Evolutionary conservation across 2,888 invertebrate genomes (phyloP).

Genomic region (Julus scanicus): DNA sequence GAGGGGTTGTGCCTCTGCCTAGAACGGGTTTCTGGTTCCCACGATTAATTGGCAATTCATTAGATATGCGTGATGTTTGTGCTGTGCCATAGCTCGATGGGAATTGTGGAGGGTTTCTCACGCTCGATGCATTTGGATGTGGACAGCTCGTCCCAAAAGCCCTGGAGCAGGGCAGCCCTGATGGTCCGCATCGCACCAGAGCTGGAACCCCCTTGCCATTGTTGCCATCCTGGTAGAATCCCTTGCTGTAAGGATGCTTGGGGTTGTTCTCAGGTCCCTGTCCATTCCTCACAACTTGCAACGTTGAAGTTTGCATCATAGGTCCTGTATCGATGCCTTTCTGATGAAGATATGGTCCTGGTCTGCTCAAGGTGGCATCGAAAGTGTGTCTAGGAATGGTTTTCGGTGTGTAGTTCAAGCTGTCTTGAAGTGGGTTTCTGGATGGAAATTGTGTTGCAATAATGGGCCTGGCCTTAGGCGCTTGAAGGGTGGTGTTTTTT

Average conservation of each 20-base stretch:
- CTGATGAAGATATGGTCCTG: not conserved
- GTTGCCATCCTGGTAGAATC: not conserved
- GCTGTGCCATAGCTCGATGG: slow-evolving; percentile 5
- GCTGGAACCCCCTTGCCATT: not conserved
- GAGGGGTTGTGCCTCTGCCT: not conserved
- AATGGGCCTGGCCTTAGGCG: slow-evolving; percentile 19
- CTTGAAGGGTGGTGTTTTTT: slow-evolving; percentile 5
- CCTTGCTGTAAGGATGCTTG: slow-evolving; percentile 22
- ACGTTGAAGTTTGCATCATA: not conserved
- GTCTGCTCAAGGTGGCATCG: too few species aligned
- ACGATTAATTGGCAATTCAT: slow-evolving; percentile 12
- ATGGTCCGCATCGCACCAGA: not conserved
- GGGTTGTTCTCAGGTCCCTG: not conserved
- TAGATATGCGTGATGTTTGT: not conserved
- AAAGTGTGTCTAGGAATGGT: not conserved
- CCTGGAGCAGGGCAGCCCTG: not conserved
- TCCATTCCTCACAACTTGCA: not conserved
- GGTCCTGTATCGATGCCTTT: not conserved
- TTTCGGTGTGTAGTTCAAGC: not conserved
- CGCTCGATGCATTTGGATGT: not conserved
- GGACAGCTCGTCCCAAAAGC: not conserved
- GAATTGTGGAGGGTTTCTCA: not conserved
- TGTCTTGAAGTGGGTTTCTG: not conserved
- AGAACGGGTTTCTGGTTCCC: slow-evolving; percentile 26
- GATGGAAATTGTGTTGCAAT: slow-evolving; percentile 4